Conservation (phyloP, 2,888 invertebrate genomes). For the Cephus sareptanus region DNA sequence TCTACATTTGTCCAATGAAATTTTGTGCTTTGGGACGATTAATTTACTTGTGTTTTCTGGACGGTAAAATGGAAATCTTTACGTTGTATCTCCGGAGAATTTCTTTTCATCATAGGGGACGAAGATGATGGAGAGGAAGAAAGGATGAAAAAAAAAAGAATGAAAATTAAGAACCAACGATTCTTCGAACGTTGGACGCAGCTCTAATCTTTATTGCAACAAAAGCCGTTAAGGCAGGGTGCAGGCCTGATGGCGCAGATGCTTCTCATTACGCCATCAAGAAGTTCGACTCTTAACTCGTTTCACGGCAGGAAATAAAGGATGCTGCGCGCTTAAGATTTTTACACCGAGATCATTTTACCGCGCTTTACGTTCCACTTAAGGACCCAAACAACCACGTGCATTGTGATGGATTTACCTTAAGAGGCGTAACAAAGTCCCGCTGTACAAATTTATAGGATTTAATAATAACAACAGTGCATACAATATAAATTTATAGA, state of each 20-base stretch:
- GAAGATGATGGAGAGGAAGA: background rate
- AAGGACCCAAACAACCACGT: background rate
- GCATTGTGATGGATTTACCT: background rate
- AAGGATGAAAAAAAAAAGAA: background rate
- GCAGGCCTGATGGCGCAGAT: conserved; percentile 12
- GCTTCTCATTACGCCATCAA: conserved; percentile 18
- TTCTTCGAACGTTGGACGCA: background rate
- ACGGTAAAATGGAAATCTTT: background rate
- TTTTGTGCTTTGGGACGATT: background rate
- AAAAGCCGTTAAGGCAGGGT: conserved; percentile 9
- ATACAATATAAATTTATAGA: background rate
- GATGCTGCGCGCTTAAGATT: conserved; percentile 13
- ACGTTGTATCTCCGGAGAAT: background rate
- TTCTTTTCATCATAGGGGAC: background rate
- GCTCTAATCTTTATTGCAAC: conserved; percentile 12
- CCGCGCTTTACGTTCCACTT: conserved; percentile 16
- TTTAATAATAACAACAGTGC: background rate
- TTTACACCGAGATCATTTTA: conserved; percentile 6
- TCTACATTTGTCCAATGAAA: conserved; percentile 11
- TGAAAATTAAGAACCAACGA: background rate
- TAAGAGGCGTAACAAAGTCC: background rate
- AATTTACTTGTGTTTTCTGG: background rate
- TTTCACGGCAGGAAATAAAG: conserved; percentile 13
- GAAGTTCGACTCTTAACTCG: conserved; percentile 21
- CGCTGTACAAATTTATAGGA: background rate